These are phyloP conservation scores for Aphrophora alni DNA, from an alignment of 2,888 invertebrate genomes.

Conservation along the genomic window DNA sequence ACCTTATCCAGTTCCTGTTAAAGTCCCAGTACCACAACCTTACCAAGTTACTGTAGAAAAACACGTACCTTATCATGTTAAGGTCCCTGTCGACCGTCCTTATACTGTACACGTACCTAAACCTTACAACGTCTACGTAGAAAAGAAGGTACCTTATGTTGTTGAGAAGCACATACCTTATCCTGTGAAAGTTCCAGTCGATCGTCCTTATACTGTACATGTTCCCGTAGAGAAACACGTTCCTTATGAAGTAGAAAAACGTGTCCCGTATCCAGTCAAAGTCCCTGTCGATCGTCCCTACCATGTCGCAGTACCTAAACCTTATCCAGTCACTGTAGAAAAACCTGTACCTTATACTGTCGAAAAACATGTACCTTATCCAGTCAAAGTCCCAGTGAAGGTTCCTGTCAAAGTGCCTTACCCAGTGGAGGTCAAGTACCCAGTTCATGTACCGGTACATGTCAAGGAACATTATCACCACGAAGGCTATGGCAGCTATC, in stretches of 20 bases:
- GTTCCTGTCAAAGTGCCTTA: constrained; percentile 69
- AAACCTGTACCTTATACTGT: constrained; percentile 78
- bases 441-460: constrained; percentile 70
- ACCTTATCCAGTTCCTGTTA: constrained; percentile 68
- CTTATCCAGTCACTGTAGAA: constrained; percentile 77
- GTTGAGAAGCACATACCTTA: constrained; percentile 60
- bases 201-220: constrained; percentile 53
- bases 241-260: constrained; percentile 64
- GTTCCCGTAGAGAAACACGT: constrained; percentile 68
- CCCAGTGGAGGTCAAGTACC: constrained; percentile 67
- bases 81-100: constrained; percentile 66
- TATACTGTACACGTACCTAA: constrained; percentile 72
- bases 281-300: constrained; percentile 64
- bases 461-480: constrained; percentile 57
- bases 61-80: constrained; percentile 66
- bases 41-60: constrained; percentile 58
- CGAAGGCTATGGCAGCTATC: not conserved
- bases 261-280: constrained; percentile 68
- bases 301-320: constrained; percentile 74
- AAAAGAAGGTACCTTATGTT: constrained; percentile 65
- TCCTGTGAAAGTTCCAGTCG: constrained; percentile 71
- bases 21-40: constrained; percentile 66
- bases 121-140: constrained; percentile 77
- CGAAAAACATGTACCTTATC: constrained; percentile 77
- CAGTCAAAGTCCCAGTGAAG: constrained; percentile 72